phyloP scores from a whole-genome alignment of 92 coral and sea anemone species.

The Desmophyllum pertusum region DNA sequence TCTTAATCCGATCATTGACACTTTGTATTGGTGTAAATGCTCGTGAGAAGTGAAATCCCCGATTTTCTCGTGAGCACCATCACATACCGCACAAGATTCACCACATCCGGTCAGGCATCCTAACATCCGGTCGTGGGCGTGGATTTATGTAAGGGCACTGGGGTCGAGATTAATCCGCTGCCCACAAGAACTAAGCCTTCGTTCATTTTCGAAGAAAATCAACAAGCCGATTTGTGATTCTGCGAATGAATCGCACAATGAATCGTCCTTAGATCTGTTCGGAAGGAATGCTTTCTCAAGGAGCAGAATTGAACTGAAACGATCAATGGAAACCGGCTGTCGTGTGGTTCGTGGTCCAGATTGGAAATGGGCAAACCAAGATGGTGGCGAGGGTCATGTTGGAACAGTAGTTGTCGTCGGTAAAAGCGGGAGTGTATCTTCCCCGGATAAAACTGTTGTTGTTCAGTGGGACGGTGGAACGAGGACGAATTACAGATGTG shows the following conservation, averaged over 20 bases:
- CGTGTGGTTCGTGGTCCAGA: conserved; percentile 88
- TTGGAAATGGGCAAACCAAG: conserved; percentile 92
- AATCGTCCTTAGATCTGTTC: background rate
- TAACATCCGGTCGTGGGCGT: conserved; percentile 31
- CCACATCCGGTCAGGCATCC: too few relatives aligned
- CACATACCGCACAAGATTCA: background rate
- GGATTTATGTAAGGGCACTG: conserved; percentile 5
- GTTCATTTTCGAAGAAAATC: conserved; percentile 36
- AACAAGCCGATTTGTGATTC: conserved; percentile 20
- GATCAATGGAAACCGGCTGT: conserved; percentile 71
- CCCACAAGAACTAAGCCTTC: background rate
- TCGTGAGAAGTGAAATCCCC: too few relatives aligned
- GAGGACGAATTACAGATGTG: conserved; percentile 89
- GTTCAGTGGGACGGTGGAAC: conserved; percentile 94
- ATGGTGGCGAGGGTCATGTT: conserved; percentile 93
- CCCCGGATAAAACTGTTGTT: conserved; percentile 89
- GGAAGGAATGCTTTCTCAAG: background rate
- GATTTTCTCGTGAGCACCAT: background rate
- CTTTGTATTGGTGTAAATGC: background rate
- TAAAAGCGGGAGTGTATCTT: conserved; percentile 67
- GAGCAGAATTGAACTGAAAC: background rate
- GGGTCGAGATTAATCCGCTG: conserved; percentile 45
- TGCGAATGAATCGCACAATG: background rate
- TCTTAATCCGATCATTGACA: background rate
- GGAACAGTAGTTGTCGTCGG: conserved; percentile 90